Evolutionary conservation across 1,140 invertebrate species (phyloP), one percentile per base, ranked within the genome.

Genomic region (Mercenaria mercenaria): DNA sequence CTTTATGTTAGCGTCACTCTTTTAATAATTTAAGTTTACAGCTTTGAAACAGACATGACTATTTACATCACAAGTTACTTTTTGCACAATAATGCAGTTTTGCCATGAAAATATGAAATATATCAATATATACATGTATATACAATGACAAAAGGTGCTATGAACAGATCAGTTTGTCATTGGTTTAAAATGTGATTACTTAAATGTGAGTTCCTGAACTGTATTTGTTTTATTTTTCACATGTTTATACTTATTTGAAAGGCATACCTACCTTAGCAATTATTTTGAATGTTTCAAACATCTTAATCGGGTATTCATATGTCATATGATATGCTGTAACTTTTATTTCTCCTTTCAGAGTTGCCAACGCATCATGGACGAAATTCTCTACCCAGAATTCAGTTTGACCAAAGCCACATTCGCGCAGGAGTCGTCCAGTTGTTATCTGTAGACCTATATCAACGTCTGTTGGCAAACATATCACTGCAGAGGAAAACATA

Each of bases 241-340:
- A n/a, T n/a, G n/a, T n/a, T n/a, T n/a, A n/a, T n/a, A n/a, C n/a
- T n/a, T n/a, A n/a, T n/a, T n/a, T n/a, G n/a, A n/a, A n/a, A n/a
- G n/a, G n/a, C 43, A 47, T 41, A 41, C 39, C 4, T 50, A 77
- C 74, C n/a, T 52, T 15, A 47, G 74, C n/a, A 8, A 77, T 15
- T 23, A 77, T 77, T 52, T 32, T 37, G 26, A 50, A 77, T 34
- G 39, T 43, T 77, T 77, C 74, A 77, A 77, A 77, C 20, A 77
- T 13, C 26, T 34, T 29, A 11, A 77, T 77, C 0, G 41, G 74
- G n/a, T 8, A 1, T 26, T 47, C 39, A 32, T 77, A 77, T 29
- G 23, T 8, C 43, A 52, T n/a, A 32, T 77, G 34, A 47, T 34
- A 20, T 77, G 15, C 23, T 32, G 50, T 26, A 47, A 77, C 15